Evolutionary conservation across 2,888 invertebrate genomes (phyloP), one percentile per base, ranked within the genome.

Genomic region (Sarcophaga subvicina): DNA sequence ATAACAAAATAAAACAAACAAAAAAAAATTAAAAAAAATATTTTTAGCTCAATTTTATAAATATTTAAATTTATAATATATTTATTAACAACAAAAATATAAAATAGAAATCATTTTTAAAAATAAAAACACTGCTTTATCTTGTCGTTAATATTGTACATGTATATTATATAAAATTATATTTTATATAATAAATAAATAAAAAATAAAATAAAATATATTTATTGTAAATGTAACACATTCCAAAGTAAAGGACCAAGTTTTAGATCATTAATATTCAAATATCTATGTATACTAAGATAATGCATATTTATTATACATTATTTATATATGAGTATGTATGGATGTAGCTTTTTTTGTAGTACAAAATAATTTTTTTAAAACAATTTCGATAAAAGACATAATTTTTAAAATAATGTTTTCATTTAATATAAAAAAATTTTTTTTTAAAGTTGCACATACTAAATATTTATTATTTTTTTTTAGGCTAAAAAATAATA

Each of bases 191-290:
- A 37, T 37, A 37, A 37, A 37, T 45, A 54, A 66, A 8, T 71
- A 73, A 69, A 37, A 8, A 54, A 71, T 47, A 37, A 66, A 60
- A 67, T 64, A 10, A 66, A 11, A 62, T 69, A 64, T 71, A 71
- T 64, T 72, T 63, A 54, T 60, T 78, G 67, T 81, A 72, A 79
- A 88, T 89, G 89, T 88, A 90, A 91, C 90, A 90, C 90, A 92
- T 91, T 92, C 91, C 91, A 91, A 91, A 92, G 91, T 76, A 72
- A 86, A 67, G 86, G 86, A 86, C 86, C 86, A 86, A 86, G 76
- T 80, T 69, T 83, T 86, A 83, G 66, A 47, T 67, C 47, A 79
- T 78, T 78, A 59, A 60, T 69, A 49, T 37, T 71, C 22, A 45
- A 49, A 49, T 62, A 67, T 64, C 81, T 77, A 72, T 22, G 17